phyloP scores from a whole-genome alignment of 1,140 invertebrate genomes.

The Tetramorium alpestre region DNA sequence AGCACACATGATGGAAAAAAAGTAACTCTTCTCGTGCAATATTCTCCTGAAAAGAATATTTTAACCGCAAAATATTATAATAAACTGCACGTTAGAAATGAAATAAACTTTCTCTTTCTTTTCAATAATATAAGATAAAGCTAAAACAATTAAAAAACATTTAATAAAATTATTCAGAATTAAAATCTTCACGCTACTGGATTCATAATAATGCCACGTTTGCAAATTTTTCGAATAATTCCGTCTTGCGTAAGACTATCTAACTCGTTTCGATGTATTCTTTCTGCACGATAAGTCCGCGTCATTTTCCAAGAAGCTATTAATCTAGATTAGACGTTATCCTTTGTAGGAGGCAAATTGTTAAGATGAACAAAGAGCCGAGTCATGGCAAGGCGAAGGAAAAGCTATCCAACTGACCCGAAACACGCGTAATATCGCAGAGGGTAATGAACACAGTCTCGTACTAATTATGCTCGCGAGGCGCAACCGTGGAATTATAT shows the following conservation, averaged over 20 bases:
- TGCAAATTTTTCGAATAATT: background rate
- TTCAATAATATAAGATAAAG: background rate
- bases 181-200: background rate
- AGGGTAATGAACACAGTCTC: slow-evolving; percentile 48
- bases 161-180: background rate
- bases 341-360: slow-evolving; percentile 3
- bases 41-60: background rate
- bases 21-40: background rate
- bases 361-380: slow-evolving; percentile 29
- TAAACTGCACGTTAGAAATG: background rate
- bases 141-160: background rate
- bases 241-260: background rate
- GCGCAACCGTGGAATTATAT: slow-evolving; percentile 49
- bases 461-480: slow-evolving; percentile 60
- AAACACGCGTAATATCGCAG: slow-evolving; percentile 17
- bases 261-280: background rate
- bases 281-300: slow-evolving; percentile 14
- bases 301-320: slow-evolving; percentile 30
- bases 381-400: background rate
- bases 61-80: background rate
- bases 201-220: background rate
- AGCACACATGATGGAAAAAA: background rate
- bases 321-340: slow-evolving; percentile 46
- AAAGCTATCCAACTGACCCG: background rate
- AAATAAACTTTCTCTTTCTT: background rate